Percentiles rank a stretch among this genome's conserved stretches.
phyloP scores from a whole-genome alignment of 1,140 invertebrate species.

The Nasonia giraulti region DNA sequence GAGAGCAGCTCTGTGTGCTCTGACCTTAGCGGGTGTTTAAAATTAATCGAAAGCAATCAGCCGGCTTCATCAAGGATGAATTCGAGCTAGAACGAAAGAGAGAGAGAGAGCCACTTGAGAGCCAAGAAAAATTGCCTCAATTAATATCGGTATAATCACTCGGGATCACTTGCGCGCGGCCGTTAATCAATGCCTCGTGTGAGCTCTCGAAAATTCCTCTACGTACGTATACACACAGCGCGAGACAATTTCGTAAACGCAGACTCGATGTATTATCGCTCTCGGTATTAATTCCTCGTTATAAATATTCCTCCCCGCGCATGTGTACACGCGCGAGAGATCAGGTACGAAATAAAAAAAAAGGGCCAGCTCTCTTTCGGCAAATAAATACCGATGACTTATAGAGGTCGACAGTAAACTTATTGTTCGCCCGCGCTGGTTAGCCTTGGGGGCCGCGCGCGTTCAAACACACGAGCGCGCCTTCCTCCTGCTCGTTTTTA shows the following conservation, averaged over 20 bases:
- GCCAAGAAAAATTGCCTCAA: constrained; percentile 47
- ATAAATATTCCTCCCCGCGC: constrained; percentile 44
- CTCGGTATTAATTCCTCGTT: constrained; percentile 47
- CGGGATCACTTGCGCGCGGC: constrained; percentile 16
- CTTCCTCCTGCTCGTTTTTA: constrained; percentile 12
- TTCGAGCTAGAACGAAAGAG: not conserved
- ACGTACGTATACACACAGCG: constrained; percentile 5
- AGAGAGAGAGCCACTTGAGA: constrained; percentile 36
- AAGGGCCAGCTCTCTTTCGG: constrained; percentile 46
- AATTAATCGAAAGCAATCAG: constrained; percentile 51
- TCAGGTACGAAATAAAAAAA: constrained; percentile 42
- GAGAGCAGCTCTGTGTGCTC: not conserved
- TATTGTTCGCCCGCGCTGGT: constrained; percentile 48
- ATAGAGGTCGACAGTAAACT: constrained; percentile 54
- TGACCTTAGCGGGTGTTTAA: constrained; percentile 48
- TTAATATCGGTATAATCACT: constrained; percentile 49
- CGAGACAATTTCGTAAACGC: constrained; percentile 16
- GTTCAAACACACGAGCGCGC: constrained; percentile 11
- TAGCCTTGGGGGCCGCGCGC: constrained; percentile 47
- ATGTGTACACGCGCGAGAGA: not conserved
- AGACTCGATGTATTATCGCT: constrained; percentile 30
- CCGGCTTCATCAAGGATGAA: constrained; percentile 49
- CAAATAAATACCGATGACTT: constrained; percentile 54
- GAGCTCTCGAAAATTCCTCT: constrained; percentile 14
- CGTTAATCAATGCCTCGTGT: constrained; percentile 44